Base-by-base conservation (phyloP, 1,140 invertebrate genomes). In the Drosophila burlai region DNA sequence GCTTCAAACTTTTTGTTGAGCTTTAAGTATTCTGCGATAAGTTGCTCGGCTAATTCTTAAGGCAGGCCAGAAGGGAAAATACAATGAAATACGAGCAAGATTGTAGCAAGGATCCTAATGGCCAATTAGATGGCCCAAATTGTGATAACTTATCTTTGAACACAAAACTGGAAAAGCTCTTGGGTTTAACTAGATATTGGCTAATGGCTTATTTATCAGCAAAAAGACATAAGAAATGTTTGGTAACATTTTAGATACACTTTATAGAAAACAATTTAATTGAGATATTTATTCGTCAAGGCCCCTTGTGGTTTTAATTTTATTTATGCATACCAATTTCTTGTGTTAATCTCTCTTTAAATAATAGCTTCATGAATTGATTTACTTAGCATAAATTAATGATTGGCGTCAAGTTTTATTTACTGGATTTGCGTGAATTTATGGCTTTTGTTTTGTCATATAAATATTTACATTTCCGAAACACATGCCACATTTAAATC, bases 111-210 rank as follows among this genome's bases (percentile, higher is more conserved):
- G 21, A 31, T 29, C 24, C 63, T 67, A 67, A 71, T 71, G 64
- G 47, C n/a, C 63, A 54, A 55, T 71, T 68, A 71, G 13, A 36
- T 45, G 21, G 16, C 29, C 21, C 29, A 43, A 52, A 52, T 52
- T 40, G 13, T 43, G 63, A 67, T 67, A 36, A 18, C 62, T 45
- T 67, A 69, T 68, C 60, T 18, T 15, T 40, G 45, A 65, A 47
- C 40, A 47, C 3, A 21, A 58, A 42, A 16, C 34, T 21, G 24
- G 16, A 58, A 63, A 40, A 43, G 34, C 61, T 63, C 34, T 58
- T 40, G 49, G 60, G 61, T 38, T 63, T 57, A 40, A 29, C 2
- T 13, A 40, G 34, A 57, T 13, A 55, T 55, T 55, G 21, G 15
- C 31, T 59, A 59, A 59, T 59, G 59, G 45, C 18, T 31, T 46